A percentile compares a stretch with the other conserved stretches of the same genome.
Evolutionary conservation across 1,140 invertebrate genomes (phyloP).

Genomic region (Pygmarrhopalites habei): DNA sequence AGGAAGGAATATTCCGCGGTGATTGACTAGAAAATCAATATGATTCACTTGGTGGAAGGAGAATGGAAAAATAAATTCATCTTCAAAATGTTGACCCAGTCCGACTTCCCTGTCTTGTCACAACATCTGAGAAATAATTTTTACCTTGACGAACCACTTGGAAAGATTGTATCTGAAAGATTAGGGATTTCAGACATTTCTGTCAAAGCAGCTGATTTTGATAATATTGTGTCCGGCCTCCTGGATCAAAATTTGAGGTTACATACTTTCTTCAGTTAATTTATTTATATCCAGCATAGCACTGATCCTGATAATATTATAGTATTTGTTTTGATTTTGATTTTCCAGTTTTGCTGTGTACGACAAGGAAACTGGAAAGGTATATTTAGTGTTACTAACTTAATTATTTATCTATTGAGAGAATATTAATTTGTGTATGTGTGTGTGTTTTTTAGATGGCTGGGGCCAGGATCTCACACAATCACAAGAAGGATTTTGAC

Average conservation of each 20-base stretch:
- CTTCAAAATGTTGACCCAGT: neutral
- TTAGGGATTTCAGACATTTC: constrained; percentile 11
- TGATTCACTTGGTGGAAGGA: too few species aligned
- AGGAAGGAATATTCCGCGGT: too few species aligned
- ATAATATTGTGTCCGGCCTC: neutral
- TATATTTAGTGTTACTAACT: neutral
- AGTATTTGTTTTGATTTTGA: too few species aligned
- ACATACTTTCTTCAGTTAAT: too few species aligned
- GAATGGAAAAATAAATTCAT: constrained; percentile 14
- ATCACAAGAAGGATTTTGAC: neutral
- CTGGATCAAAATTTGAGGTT: neutral
- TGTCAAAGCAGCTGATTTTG: constrained; percentile 1
- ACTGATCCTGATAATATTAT: too few species aligned
- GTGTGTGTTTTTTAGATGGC: neutral
- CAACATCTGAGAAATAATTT: neutral
- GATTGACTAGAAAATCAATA: too few species aligned
- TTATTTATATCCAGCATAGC: too few species aligned
- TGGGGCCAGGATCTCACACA: neutral
- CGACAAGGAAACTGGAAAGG: constrained; percentile 9
- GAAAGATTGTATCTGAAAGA: neutral
- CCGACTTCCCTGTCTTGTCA: neutral
- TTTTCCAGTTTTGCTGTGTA: constrained; percentile 1
- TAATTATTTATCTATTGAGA: neutral
- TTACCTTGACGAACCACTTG: constrained; percentile 13
- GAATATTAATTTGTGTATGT: neutral